Percentiles rank a stretch among this genome's conserved stretches.
phyloP scores from a whole-genome alignment of 2,888 invertebrate species.

The Trichopoda pennipes region DNA sequence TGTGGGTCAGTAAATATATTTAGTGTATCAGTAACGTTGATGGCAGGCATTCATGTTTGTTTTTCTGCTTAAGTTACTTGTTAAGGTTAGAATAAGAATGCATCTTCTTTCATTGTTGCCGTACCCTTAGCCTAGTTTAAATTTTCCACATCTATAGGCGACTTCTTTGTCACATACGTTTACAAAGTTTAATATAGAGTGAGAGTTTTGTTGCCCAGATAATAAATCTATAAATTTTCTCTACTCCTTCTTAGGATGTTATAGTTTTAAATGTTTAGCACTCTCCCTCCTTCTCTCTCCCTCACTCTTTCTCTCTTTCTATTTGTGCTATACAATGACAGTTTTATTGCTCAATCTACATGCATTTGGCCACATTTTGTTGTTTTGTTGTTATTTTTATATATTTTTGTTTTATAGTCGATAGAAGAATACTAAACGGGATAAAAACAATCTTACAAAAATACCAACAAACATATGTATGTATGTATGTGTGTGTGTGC shows the following conservation, averaged over 20 bases:
- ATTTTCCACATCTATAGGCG: constrained; percentile 4
- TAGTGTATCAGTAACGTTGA: constrained; percentile 3
- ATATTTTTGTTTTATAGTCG: constrained; percentile 50
- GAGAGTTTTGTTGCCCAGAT: constrained; percentile 68
- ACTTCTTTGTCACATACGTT: neutral
- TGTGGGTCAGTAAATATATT: neutral
- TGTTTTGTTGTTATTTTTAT: constrained; percentile 51
- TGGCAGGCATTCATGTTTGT: constrained; percentile 37
- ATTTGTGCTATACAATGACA: constrained; percentile 66
- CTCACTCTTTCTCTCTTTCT: constrained; percentile 13
- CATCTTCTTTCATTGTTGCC: neutral
- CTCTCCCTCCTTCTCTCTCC: no score
- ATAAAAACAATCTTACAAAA: constrained; percentile 5
- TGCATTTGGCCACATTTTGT: constrained; percentile 71
- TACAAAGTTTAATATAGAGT: constrained; percentile 17
- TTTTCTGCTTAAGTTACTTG: constrained; percentile 33
- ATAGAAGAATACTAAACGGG: constrained; percentile 17
- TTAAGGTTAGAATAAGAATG: constrained; percentile 39
- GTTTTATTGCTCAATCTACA: constrained; percentile 72
- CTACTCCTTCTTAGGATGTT: constrained; percentile 31
- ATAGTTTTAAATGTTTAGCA: constrained; percentile 37
- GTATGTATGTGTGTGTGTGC: no score
- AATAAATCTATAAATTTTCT: constrained; percentile 71
- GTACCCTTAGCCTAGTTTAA: constrained; percentile 8
- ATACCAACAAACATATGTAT: neutral